Conservation (phyloP, 1,140 invertebrate genomes). For the Oedothorax gibbosus region DNA sequence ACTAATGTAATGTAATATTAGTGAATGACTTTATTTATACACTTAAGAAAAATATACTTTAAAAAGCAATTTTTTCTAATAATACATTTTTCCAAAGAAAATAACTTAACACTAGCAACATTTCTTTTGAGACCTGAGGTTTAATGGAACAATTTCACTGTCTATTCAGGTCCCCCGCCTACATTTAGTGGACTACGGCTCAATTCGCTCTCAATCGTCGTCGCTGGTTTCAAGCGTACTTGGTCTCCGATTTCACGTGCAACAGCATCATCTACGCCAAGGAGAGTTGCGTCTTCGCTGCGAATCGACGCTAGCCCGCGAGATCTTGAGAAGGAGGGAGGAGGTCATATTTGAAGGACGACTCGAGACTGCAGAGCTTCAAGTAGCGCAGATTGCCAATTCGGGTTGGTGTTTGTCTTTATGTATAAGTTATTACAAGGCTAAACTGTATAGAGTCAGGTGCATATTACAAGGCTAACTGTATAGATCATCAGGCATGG, state of each 20-base stretch:
- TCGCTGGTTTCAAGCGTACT: conserved; percentile 9
- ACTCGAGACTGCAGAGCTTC: conserved; percentile 58
- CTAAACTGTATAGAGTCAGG: too few species aligned
- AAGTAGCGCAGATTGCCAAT: conserved; percentile 54
- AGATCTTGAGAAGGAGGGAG: conserved; percentile 41
- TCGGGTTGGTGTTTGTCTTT: not conserved
- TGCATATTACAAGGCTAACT: too few species aligned
- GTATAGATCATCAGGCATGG: too few species aligned
- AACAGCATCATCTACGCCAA: conserved; percentile 55
- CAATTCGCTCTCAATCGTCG: conserved; percentile 13
- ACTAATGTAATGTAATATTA: too few species aligned
- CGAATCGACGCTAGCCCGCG: conserved; percentile 41
- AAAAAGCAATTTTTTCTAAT: too few species aligned
- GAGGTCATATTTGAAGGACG: conserved; percentile 53
- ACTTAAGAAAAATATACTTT: too few species aligned
- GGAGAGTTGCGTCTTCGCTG: conserved; percentile 48
- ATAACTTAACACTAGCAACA: too few species aligned
- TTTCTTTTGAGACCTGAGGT: too few species aligned
- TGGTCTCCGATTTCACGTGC: conserved; percentile 48
- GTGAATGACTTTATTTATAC: too few species aligned
- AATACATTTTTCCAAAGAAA: too few species aligned
- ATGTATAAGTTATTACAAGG: too few species aligned
- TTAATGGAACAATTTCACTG: not conserved
- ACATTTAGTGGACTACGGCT: conserved; percentile 46
- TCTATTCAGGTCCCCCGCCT: conserved; percentile 45